A percentile compares a stretch with the other conserved stretches of the same genome.
Conservation (phyloP, 2,113 vertebrate genomes). For the Clupea harengus region DNA sequence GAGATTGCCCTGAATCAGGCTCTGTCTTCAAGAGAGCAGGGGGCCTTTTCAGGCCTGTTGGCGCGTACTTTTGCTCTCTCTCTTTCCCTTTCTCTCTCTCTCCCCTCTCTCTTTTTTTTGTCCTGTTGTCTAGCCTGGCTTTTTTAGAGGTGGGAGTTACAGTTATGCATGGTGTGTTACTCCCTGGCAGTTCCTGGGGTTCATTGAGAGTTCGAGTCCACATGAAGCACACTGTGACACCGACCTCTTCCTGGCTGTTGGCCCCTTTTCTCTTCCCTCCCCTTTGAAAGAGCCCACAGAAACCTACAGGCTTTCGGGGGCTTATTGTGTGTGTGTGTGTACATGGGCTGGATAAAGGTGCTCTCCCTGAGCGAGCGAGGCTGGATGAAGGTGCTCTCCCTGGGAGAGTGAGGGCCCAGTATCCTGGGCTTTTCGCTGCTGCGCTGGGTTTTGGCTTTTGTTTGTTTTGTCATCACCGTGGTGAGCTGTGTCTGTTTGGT, state of each 20-base stretch:
- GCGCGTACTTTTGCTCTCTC: conserved; percentile 17
- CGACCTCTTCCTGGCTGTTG: conserved; percentile 88
- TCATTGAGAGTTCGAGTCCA: conserved; percentile 95
- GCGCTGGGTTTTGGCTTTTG: conserved; percentile 23
- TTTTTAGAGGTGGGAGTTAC: conserved; percentile 59
- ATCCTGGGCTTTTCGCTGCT: not conserved
- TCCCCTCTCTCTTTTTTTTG: conserved; percentile 7
- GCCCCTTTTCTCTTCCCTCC: conserved; percentile 63
- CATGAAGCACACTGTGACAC: conserved; percentile 80
- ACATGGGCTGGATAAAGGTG: not conserved
- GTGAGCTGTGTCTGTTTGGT: conserved; percentile 33
- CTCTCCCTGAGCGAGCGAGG: not conserved
- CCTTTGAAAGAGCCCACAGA: not conserved
- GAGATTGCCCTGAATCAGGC: conserved; percentile 67
- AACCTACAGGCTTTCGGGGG: conserved; percentile 24
- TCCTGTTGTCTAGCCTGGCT: conserved; percentile 9
- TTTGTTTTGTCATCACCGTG: conserved; percentile 31
- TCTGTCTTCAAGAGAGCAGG: conserved; percentile 67
- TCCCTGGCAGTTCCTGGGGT: conserved; percentile 74
- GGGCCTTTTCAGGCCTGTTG: conserved; percentile 72
- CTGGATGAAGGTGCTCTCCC: conserved; percentile 13
- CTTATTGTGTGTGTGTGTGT: conserved; percentile 36
- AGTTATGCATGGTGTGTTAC: conserved; percentile 68
- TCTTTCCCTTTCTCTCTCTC: not conserved
- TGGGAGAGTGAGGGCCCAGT: not conserved